Evolutionary conservation across 2,113 vertebrate genomes (phyloP).

Genomic region (Noturus placidus): DNA sequence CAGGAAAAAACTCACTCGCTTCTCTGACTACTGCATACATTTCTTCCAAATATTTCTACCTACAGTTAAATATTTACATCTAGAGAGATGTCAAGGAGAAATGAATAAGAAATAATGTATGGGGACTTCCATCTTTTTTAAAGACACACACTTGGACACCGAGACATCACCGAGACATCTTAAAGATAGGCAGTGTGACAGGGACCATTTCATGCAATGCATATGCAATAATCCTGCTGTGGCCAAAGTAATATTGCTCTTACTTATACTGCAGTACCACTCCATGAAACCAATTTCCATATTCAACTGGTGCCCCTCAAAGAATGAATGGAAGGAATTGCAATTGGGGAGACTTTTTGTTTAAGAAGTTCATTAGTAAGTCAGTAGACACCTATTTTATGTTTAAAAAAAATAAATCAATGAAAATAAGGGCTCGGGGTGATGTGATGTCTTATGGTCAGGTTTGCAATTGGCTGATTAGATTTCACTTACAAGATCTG

Average conservation of each 20-base stretch:
- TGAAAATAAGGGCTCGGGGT: neutral
- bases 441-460: neutral
- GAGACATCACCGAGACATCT: conserved; percentile 19
- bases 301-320: conserved; percentile 26
- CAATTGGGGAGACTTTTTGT: neutral
- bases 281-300: conserved; percentile 54
- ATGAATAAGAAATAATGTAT: conserved; percentile 6
- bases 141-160: conserved; percentile 53
- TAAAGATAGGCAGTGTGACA: conserved; percentile 38
- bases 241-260: conserved; percentile 32
- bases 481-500: neutral
- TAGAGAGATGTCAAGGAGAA: conserved; percentile 1
- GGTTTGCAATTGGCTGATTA: neutral
- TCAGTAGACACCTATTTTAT: neutral
- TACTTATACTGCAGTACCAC: conserved; percentile 27
- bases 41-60: neutral
- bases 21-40: neutral
- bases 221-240: conserved; percentile 57
- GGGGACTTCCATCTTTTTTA: conserved; percentile 49
- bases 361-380: neutral
- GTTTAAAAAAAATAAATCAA: neutral
- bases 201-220: conserved; percentile 51
- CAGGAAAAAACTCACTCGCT: neutral
- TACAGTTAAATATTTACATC: conserved; percentile 43
- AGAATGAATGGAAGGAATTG: neutral